Conservation (phyloP, 1,140 invertebrate genomes). For the Phthorimaea operculella region DNA sequence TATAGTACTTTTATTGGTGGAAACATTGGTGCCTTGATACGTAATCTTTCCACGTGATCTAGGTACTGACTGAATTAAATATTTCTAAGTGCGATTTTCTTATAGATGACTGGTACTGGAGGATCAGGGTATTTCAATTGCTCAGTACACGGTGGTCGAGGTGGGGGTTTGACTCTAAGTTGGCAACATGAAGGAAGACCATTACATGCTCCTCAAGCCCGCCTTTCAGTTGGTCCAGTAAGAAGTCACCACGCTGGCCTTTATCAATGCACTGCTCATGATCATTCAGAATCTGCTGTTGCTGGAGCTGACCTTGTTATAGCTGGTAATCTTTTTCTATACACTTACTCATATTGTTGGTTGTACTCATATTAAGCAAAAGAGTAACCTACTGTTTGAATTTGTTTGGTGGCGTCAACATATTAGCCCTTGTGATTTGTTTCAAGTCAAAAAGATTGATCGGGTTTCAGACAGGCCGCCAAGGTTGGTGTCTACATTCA, state of each 20-base stretch:
- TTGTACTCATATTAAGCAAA: no score
- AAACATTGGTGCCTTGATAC: no score
- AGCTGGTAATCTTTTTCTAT: constrained; percentile 44
- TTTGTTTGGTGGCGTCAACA: not conserved
- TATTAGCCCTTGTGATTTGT: not conserved
- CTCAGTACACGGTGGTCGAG: constrained; percentile 45
- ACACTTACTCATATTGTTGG: not conserved
- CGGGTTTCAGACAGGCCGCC: constrained; percentile 57
- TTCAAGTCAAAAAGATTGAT: not conserved
- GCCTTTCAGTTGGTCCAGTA: constrained; percentile 43
- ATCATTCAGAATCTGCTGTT: constrained; percentile 51
- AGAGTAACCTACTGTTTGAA: not conserved
- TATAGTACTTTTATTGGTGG: no score
- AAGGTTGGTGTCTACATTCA: constrained; percentile 53
- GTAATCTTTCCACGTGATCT: no score
- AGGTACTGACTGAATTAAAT: no score
- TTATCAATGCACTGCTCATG: constrained; percentile 56
- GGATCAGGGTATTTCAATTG: constrained; percentile 54
- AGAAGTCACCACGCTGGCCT: constrained; percentile 49
- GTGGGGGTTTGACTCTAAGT: constrained; percentile 45
- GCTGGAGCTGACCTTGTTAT: constrained; percentile 49
- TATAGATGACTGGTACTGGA: constrained; percentile 54
- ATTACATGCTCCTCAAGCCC: constrained; percentile 47
- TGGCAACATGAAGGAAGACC: constrained; percentile 59
- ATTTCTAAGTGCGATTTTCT: not conserved